Evolutionary conservation across 2,113 vertebrate genomes (phyloP).

Genomic region (Drymodes brunneopygia): DNA sequence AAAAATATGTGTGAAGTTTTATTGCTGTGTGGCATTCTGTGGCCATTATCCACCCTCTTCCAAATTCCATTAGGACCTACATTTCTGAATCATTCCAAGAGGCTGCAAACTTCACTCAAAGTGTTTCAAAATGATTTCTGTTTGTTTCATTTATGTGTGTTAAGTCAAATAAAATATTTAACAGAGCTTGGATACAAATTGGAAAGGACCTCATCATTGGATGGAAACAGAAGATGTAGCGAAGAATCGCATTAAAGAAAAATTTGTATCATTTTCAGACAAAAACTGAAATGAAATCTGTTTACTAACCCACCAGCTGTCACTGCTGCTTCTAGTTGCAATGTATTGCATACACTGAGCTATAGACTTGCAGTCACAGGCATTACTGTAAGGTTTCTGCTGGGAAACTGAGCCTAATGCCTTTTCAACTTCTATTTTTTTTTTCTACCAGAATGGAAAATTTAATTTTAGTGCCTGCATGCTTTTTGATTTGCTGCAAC

Average conservation of each 20-base stretch:
- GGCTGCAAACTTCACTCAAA: not conserved
- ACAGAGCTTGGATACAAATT: slow-evolving; percentile 44
- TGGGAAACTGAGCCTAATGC: slow-evolving; percentile 53
- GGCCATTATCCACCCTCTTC: not conserved
- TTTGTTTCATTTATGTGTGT: slow-evolving; percentile 36
- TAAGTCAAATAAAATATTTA: slow-evolving; percentile 60
- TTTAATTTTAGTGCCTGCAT: slow-evolving; percentile 15
- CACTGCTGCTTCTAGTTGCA: slow-evolving; percentile 54
- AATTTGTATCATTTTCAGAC: slow-evolving; percentile 67
- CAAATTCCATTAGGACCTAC: not conserved
- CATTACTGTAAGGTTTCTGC: slow-evolving; percentile 20
- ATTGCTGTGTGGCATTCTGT: not conserved
- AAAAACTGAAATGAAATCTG: slow-evolving; percentile 73
- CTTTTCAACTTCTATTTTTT: slow-evolving; percentile 39
- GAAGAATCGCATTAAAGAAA: slow-evolving; percentile 62
- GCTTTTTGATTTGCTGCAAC: not conserved
- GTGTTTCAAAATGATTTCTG: slow-evolving; percentile 25
- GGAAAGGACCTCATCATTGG: slow-evolving; percentile 51
- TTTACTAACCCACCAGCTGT: slow-evolving; percentile 71
- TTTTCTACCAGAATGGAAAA: slow-evolving; percentile 21
- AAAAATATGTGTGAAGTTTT: not conserved
- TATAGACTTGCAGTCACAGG: not conserved
- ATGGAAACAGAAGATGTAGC: slow-evolving; percentile 58
- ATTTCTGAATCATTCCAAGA: not conserved
- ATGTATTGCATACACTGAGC: not conserved